These are phyloP conservation scores for Lagopus muta DNA, from an alignment of 2,113 vertebrate species.

Conservation along the genomic window DNA sequence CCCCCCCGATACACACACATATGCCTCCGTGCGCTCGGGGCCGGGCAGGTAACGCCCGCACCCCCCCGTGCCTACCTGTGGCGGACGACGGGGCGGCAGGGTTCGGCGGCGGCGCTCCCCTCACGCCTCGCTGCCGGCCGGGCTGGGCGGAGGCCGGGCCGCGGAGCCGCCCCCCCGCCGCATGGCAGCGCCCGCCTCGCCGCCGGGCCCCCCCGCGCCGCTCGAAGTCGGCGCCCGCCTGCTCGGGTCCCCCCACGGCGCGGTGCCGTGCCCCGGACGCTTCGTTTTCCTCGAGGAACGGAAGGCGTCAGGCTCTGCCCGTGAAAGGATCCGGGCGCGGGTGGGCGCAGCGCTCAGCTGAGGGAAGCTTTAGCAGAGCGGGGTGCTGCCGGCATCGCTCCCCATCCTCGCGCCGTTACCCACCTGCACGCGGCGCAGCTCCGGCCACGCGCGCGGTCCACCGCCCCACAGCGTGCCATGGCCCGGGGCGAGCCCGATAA, in stretches of 20 bases:
- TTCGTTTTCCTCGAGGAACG: background rate
- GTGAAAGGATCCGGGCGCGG: fast-evolving
- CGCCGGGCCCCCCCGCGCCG: background rate
- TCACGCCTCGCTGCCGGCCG: background rate
- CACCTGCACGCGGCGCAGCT: background rate
- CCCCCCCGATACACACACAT: background rate
- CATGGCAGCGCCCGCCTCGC: background rate
- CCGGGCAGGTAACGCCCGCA: too few relatives aligned
- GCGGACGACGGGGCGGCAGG: background rate
- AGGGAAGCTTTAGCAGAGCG: background rate
- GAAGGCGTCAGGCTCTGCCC: background rate
- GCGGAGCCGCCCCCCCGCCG: background rate
- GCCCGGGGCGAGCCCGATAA: background rate
- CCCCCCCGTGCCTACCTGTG: background rate
- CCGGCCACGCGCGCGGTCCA: fast-evolving
- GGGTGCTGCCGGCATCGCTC: too few relatives aligned
- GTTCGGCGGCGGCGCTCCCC: background rate
- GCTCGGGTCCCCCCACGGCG: too few relatives aligned
- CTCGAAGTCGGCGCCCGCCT: too few relatives aligned
- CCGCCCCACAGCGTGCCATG: fast-evolving
- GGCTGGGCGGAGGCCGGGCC: background rate
- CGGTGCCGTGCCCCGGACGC: too few relatives aligned
- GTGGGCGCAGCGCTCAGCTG: background rate
- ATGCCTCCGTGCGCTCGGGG: background rate
- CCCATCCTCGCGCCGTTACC: fast-evolving